Percentiles rank a stretch among this genome's conserved stretches.
Evolutionary conservation across 1,140 invertebrate genomes (phyloP).

Genomic region (Drosophila ercepeae): DNA sequence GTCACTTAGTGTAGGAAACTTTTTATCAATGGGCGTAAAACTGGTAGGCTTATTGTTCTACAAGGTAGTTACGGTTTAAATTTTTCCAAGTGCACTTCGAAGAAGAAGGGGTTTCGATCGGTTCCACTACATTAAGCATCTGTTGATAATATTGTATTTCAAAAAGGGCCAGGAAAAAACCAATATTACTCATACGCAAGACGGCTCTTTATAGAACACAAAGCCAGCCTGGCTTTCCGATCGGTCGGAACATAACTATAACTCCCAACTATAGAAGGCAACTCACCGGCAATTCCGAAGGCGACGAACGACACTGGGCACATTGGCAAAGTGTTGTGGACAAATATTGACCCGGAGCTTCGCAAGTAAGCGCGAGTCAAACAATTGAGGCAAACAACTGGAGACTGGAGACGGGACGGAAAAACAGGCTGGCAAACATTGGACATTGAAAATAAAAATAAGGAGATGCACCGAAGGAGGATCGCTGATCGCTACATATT

Average conservation of each 20-base stretch:
- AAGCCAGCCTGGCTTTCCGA: conserved; percentile 14
- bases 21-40: conserved; percentile 69
- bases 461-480: neutral
- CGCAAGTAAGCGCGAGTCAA: conserved; percentile 80
- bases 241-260: neutral
- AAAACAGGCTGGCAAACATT: conserved; percentile 43
- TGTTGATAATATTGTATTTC: conserved; percentile 12
- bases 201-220: neutral
- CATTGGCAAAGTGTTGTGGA: conserved; percentile 79
- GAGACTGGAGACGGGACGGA: conserved; percentile 32
- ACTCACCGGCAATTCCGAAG: conserved; percentile 11
- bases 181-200: conserved; percentile 29
- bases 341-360: conserved; percentile 77
- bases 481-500: conserved; percentile 43
- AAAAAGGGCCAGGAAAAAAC: conserved; percentile 28
- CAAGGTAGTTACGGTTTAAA: neutral
- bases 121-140: conserved; percentile 3
- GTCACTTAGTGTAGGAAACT: conserved; percentile 22
- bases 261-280: conserved; percentile 6
- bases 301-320: conserved; percentile 63
- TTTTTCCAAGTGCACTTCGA: neutral
- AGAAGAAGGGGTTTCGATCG: neutral
- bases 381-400: conserved; percentile 68
- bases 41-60: conserved; percentile 27
- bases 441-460: conserved; percentile 5